Base-by-base conservation (phyloP, 1,140 invertebrate genomes). In the Palaemon carinicauda region DNA sequence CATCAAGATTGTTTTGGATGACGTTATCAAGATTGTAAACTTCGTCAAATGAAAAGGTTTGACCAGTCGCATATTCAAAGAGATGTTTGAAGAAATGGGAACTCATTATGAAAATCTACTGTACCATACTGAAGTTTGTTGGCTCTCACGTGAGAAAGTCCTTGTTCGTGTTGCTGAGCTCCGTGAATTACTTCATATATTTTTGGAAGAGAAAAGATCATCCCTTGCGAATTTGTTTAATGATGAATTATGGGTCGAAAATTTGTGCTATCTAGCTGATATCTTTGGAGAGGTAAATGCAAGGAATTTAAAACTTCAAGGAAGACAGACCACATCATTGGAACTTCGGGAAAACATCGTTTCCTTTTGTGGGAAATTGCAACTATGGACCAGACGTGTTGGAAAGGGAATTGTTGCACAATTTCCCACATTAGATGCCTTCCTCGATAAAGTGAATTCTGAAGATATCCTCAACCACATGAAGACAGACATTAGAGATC, bases 71-170 rank as follows among this genome's bases (percentile, higher is more conserved):
- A 84, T 91, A 81, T 91, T 91, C 87, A 50, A 56, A 88, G 79
- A 89, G 71, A 89, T 90, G 82, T 91, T 89, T 87, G 83, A 91
- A 83, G 89, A 91, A 87, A 90, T 91, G 89, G 90, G 89, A 85
- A 85, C 88, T 88, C 85, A 90, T 73, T 90, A 90, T 88, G 88
- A 89, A 81, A 81, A 86, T 81, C 89, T 91, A 69, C 87, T 91
- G 51, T 89, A 90, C 73, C 90, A 91, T 87, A 90, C 80, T 60
- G 90, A 91, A 89, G 90, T 91, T 60, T 82, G 90, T 74, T 91
- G 91, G 91, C 87, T 91, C 60, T 91, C 89, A 89, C 90, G 88
- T 89, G 90, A 90, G 80, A 90, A 89, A 82, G 91, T 90, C 90
- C 87, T 91, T 88, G 90, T 80, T 89, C 88, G n/a, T n/a, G n/a